Conservation (phyloP, 1,140 invertebrate genomes). For the Luehdorfia chinensis region DNA sequence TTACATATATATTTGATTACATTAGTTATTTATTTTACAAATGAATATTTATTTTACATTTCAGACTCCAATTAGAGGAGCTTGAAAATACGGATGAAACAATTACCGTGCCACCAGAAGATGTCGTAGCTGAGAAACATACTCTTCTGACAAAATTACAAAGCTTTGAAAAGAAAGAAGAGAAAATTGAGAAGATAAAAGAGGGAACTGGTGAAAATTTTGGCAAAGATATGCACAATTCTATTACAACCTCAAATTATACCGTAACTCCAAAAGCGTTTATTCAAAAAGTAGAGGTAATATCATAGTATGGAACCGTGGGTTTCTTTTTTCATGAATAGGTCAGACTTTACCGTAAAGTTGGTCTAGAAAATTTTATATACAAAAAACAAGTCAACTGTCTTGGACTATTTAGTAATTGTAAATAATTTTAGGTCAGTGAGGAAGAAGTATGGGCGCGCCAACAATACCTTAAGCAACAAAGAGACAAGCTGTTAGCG, state of each 20-base stretch:
- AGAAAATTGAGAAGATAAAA: constrained; percentile 16
- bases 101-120: constrained; percentile 47
- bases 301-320: constrained; percentile 4
- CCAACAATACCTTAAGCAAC: constrained; percentile 89
- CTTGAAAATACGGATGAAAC: constrained; percentile 37
- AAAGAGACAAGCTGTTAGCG: constrained; percentile 92
- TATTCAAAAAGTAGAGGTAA: constrained; percentile 48
- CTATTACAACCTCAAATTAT: constrained; percentile 16
- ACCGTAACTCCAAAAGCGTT: constrained; percentile 23
- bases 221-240: neutral
- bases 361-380: too few relatives aligned
- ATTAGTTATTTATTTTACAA: neutral
- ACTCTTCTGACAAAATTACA: constrained; percentile 55
- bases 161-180: constrained; percentile 52
- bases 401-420: too few relatives aligned
- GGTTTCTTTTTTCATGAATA: too few relatives aligned
- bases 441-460: constrained; percentile 85
- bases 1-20: neutral
- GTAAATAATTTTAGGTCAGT: too few relatives aligned
- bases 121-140: constrained; percentile 57
- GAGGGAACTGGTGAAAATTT: constrained; percentile 22
- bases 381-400: too few relatives aligned
- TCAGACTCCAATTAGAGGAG: constrained; percentile 53
- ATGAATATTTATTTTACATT: constrained; percentile 3
- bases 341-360: too few relatives aligned